Base-by-base conservation (phyloP, 2,797 vertebrate species). In the Sciaenops ocellatus region DNA sequence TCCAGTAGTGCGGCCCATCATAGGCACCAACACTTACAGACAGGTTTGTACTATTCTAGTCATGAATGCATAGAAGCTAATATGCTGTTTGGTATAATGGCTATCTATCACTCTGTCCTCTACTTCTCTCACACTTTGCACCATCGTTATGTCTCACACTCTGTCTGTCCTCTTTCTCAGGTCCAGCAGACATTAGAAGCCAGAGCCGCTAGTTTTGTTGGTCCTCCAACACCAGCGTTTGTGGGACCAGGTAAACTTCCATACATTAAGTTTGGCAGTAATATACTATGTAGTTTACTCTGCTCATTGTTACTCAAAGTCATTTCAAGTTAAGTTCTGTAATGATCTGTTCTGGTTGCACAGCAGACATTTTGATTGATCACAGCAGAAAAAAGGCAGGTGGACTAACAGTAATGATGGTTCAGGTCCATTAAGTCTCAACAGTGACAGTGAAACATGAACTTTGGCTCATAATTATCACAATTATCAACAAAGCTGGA, bases 131-230 rank as follows among this genome's bases (percentile, higher is more conserved):
- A 5, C 26, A 18, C 9, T 50, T 41, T 11, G 1, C 30, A 1
- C 26, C 2, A 16, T 51, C 12, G 71, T 15, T 41, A 17, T 63
- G 1, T 30, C n/a, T 26, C 30, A 15, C 17, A 8, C n/a, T 48
- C 1, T 54, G 11, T 24, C 34, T 6, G 1, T 9, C 24, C 22
- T 59, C 6, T 66, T 15, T 28, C 18, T 54, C 46, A 98, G 97
- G 96, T 98, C 54, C 97, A 98, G 71, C 97, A 98, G 94, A 97
- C 96, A 13, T 89, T 98, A 78, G 96, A 98, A 0, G 97, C 97
- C n/a, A 91, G 97, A 83, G 97, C 97, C 38, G 96, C 96, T 41
- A 95, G 93, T 63, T 96, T 95, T 44, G 96, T 96, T 20, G 95
- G 96, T 65, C 96, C 96, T 7, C 96, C 96, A 16, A 96, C 96